Evolutionary conservation across 2,113 vertebrate genomes (phyloP), one percentile per base, ranked within the genome.

Genomic region (Drymodes brunneopygia): DNA sequence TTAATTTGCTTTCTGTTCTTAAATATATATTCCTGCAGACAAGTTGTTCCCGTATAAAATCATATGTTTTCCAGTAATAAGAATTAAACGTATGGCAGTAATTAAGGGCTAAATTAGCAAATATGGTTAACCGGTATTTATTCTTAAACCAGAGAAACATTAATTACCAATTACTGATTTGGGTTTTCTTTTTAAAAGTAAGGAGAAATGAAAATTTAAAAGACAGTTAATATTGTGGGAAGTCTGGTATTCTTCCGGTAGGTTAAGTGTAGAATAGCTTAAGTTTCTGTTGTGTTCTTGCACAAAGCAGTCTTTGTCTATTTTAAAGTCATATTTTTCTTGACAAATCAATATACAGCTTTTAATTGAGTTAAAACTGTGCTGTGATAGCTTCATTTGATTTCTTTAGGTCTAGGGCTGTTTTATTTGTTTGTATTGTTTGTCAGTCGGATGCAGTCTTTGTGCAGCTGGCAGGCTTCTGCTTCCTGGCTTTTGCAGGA

Each of bases 181-280:
- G 66, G 48, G 29, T 94, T 95, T 90, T 77, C 42, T 71, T 73
- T 77, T 66, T 62, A 60, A 92, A 92, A 82, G 31, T 33, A 81
- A 66, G 33, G 22, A 64, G 21, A 83, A 88, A 75, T 66, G 4
- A 85, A 94, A 93, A 93, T 88, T 77, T 57, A 92, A 95, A 87
- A 40, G 83, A 71, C 70, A 94, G 36, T 35, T 79, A 54, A 40
- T 88, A n/a, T 95, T 85, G 82, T 3, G 6, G 54, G 53, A 90
- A 89, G 89, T 73, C 82, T 97, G 54, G 15, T 91, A 38, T 93
- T 95, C 82, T 94, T 88, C 69, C 24, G 3, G 69, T 90, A 77
- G n/a, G 23, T 81, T 64, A 75, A 77, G 58, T 31, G 60, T 93
- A 64, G 45, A 40, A 11, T 91, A 64, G 92, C 38, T 86, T 70